Evolutionary conservation across 2,113 vertebrate species (phyloP), one percentile per base, ranked within the genome.

Genomic region (Climacteris rufus): DNA sequence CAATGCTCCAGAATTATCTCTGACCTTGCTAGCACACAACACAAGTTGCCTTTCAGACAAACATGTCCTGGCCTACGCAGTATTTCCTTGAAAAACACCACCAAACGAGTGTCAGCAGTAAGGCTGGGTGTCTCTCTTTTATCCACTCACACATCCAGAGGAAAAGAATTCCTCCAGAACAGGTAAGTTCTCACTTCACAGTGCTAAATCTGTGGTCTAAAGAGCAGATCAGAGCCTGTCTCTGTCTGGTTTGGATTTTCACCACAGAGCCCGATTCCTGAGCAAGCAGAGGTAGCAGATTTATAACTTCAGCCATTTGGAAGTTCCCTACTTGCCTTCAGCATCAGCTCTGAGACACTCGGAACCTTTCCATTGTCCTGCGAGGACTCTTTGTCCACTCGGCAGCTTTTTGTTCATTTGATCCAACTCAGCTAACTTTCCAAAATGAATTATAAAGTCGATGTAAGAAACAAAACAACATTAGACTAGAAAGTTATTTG

Each of bases 301-400:
- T 8, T 3, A 0, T 17, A 52, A 53, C 20, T 84, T 71, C 1
- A 76, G 23, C 35, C 47, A 42, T 68, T 6, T 37, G 19, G 54
- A 83, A 91, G 40, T 83, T 47, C 53, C 17, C 22, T 70, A 65
- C 89, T 96, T 94, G 97, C 98, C 97, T 64, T 97, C 70, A 31
- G 95, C 90, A 86, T 98, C 98, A 23, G 94, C 94, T 79, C 97
- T 97, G 78, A 98, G 98, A 87, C 97, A 98, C 91, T 98, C 94
- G 2, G 98, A 98, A 61, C 97, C 96, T 23, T 97, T 98, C 56
- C 98, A 96, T 86, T 95, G 85, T 59, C 97, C 97, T 22, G 69
- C 53, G 69, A 98, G 97, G 63, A 98, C 79, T 65, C 97, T 95
- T 45, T 74, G 95, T 24, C 98, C 98, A 21, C 54, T 87, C 90